Base-by-base conservation (phyloP, 2,113 vertebrate genomes). In the Oreochromis aureus region DNA sequence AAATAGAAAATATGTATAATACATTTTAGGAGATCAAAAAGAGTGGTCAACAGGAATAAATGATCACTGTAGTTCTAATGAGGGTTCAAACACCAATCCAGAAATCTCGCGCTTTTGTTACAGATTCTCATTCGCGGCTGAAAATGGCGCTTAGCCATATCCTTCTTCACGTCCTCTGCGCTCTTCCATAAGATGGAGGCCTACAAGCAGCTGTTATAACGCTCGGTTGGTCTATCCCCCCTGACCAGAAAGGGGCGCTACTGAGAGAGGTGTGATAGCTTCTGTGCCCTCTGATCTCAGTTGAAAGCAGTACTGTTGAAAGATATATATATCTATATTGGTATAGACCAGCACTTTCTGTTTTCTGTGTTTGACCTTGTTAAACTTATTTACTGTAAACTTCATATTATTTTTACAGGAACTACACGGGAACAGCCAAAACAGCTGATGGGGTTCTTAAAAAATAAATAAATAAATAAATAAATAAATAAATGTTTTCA, bases 171-270 rank as follows among this genome's bases (percentile, higher is more conserved):
- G 53, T 91, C 63, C 84, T 85, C 86, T 46, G 63, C 80, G 89
- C 84, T 88, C 80, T 73, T 85, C 89, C 93, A 92, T 94, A 96
- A 96, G 94, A 96, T 95, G 94, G 95, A 95, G 95, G 94, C 91
- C 91, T 82, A 61, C 55, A 86, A 86, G 88, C 95, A 95, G 95
- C 95, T 95, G 95, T 95, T 95, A 90, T 90, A 94, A 91, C 82
- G 87, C 90, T 81, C 5, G 84, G 80, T 44, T 86, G 84, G 85
- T 89, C 91, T 93, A 89, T 86, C 81, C 73, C 81, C 91, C 91
- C 91, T 83, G 84, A 84, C 94, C 95, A 94, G 93, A 89, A 44
- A 84, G 94, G 89, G 94, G 95, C 93, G 94, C 95, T 93, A 93
- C 93, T 89, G 94, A 93, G 92, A 88, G 89, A 63, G n/a, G 51